Percentiles rank a stretch among this genome's conserved stretches.
Conservation (phyloP, 2,797 vertebrate species). For the Enteromius paludinosus region DNA sequence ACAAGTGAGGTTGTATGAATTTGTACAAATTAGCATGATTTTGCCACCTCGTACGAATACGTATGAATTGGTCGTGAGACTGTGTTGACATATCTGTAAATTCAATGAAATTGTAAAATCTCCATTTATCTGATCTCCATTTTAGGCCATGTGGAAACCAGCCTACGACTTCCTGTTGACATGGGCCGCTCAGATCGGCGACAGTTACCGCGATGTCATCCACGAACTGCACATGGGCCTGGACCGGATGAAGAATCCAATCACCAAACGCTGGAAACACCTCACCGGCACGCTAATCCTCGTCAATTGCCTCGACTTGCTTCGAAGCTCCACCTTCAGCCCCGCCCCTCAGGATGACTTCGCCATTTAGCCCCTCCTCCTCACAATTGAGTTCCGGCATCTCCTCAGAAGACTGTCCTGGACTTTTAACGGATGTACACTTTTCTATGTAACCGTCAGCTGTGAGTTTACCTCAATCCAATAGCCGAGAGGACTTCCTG, state of each 20-base stretch:
- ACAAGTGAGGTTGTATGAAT: too few species aligned
- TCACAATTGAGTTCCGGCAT: not conserved
- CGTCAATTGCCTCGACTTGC: slow-evolving; percentile 91
- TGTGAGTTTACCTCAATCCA: slow-evolving; percentile 40
- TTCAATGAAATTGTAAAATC: not conserved
- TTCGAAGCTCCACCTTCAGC: slow-evolving; percentile 91
- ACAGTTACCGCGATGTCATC: slow-evolving; percentile 96
- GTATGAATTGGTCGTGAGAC: too few species aligned
- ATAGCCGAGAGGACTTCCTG: not conserved
- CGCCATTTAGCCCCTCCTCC: slow-evolving; percentile 78
- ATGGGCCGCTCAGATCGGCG: slow-evolving; percentile 93
- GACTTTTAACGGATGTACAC: not conserved
- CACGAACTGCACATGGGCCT: slow-evolving; percentile 94
- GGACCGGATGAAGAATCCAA: slow-evolving; percentile 95
- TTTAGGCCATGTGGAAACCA: slow-evolving; percentile 97
- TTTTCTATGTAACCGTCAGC: slow-evolving; percentile 21
- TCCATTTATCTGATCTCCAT: not conserved
- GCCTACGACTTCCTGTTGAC: slow-evolving; percentile 96
- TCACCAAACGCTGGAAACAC: slow-evolving; percentile 96
- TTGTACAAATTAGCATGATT: too few species aligned
- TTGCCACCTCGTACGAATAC: too few species aligned
- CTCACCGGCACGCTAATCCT: slow-evolving; percentile 94
- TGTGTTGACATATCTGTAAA: not conserved
- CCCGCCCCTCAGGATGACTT: slow-evolving; percentile 87
- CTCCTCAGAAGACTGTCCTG: slow-evolving; percentile 15